Conservation (phyloP, 2,888 invertebrate species). For the Stenchaetothrips biformis region DNA sequence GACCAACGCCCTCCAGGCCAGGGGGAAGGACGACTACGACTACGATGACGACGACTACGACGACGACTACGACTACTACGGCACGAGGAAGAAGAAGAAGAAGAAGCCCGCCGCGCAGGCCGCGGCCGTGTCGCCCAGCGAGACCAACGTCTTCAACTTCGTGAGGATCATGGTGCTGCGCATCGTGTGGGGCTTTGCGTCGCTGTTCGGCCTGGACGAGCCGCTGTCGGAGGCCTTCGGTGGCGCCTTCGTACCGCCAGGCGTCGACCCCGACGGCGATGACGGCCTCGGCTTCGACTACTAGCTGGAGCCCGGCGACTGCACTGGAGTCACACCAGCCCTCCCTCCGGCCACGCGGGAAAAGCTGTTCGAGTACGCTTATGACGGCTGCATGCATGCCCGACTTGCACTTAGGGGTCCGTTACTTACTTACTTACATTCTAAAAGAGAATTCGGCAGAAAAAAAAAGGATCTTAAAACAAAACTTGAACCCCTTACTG, state of each 20-base stretch:
- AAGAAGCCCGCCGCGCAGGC: not conserved
- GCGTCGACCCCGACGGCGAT: conserved; percentile 41
- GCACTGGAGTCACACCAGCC: not conserved
- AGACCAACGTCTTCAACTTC: conserved; percentile 62
- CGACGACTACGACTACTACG: conserved; percentile 17
- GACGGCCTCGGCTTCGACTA: conserved; percentile 26
- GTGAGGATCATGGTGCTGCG: conserved; percentile 68
- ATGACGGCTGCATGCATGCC: not conserved
- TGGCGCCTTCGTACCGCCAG: conserved; percentile 74
- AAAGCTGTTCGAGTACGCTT: not conserved
- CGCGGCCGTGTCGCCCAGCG: conserved; percentile 41
- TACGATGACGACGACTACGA: conserved; percentile 2
- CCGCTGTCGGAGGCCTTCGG: conserved; percentile 65
- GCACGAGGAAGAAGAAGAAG: not conserved
- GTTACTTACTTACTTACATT: no score
- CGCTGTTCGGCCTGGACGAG: conserved; percentile 67
- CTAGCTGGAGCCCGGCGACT: not conserved
- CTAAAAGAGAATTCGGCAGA: no score
- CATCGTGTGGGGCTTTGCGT: conserved; percentile 69
- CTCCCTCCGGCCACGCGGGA: not conserved
- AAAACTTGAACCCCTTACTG: no score
- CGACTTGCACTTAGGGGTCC: no score
- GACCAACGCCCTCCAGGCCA: no score
- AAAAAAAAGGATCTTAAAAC: no score
- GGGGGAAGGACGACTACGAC: not conserved